A percentile compares a stretch with the other conserved stretches of the same genome.
Conservation (phyloP, 2,797 vertebrate species). For the Lepus townsendii region DNA sequence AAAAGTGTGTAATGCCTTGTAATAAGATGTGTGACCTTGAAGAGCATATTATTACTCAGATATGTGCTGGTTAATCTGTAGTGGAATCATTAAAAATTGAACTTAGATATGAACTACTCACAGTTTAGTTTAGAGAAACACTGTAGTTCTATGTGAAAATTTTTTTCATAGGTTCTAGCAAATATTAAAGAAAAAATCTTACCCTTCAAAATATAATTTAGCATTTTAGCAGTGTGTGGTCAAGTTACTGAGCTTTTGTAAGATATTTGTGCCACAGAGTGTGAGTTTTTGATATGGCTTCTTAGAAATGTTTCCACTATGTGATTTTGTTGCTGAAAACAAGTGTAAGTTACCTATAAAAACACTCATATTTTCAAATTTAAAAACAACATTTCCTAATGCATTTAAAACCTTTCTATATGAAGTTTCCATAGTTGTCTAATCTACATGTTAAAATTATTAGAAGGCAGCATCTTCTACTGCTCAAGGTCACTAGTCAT, state of each 20-base stretch:
- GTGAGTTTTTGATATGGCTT: neutral
- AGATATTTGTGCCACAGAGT: neutral
- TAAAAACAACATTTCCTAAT: neutral
- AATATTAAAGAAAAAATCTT: neutral
- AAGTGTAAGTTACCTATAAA: neutral
- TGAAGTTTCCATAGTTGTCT: neutral
- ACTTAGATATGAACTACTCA: neutral
- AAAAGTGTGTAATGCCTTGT: neutral
- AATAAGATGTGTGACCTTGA: neutral
- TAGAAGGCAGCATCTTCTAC: neutral
- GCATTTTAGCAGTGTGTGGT: neutral
- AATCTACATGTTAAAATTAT: slow-evolving; percentile 24
- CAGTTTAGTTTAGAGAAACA: neutral
- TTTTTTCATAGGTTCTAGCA: neutral
- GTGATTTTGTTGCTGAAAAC: neutral
- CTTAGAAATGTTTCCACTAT: neutral
- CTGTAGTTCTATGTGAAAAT: neutral
- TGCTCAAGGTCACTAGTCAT: too few relatives aligned
- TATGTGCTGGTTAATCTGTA: neutral
- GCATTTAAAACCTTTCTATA: neutral
- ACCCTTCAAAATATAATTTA: neutral
- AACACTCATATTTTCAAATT: neutral
- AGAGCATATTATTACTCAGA: neutral
- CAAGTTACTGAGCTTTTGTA: neutral
- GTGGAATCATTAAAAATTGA: neutral